These are phyloP conservation scores for Enteromius thamalakanensis DNA, from an alignment of 2,797 vertebrate species.

Conservation along the genomic window DNA sequence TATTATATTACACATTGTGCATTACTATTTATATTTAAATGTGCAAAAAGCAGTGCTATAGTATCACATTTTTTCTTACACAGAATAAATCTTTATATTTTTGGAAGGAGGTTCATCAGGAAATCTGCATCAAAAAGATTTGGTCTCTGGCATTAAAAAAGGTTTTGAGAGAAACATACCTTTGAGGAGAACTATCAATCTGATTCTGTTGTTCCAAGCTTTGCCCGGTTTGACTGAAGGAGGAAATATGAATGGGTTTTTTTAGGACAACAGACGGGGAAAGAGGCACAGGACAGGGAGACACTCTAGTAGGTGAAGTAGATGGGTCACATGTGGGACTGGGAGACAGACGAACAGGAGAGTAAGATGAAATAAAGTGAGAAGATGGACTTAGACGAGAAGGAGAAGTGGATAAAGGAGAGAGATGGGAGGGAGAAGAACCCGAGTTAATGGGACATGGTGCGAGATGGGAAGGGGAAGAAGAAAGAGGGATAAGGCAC, in stretches of 20 bases:
- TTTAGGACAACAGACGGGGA: slow-evolving; percentile 77
- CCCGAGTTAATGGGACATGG: slow-evolving; percentile 4
- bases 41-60: background rate
- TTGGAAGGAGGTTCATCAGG: background rate
- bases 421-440: slow-evolving; percentile 27
- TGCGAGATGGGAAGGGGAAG: slow-evolving; percentile 39
- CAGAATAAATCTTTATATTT: background rate
- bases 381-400: slow-evolving; percentile 37
- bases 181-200: slow-evolving; percentile 53
- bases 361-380: slow-evolving; percentile 45
- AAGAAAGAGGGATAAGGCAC: slow-evolving; percentile 10
- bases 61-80: background rate
- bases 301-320: slow-evolving; percentile 53
- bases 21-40: background rate
- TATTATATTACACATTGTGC: background rate
- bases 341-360: slow-evolving; percentile 44
- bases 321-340: slow-evolving; percentile 56
- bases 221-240: slow-evolving; percentile 69
- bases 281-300: slow-evolving; percentile 63
- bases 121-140: background rate
- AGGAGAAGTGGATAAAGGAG: slow-evolving; percentile 41
- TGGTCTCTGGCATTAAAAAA: background rate
- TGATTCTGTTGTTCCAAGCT: slow-evolving; percentile 53
- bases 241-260: slow-evolving; percentile 75
- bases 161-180: slow-evolving; percentile 63